Base-by-base conservation (phyloP, 2,888 invertebrate genomes). In the Acleris emargana region DNA sequence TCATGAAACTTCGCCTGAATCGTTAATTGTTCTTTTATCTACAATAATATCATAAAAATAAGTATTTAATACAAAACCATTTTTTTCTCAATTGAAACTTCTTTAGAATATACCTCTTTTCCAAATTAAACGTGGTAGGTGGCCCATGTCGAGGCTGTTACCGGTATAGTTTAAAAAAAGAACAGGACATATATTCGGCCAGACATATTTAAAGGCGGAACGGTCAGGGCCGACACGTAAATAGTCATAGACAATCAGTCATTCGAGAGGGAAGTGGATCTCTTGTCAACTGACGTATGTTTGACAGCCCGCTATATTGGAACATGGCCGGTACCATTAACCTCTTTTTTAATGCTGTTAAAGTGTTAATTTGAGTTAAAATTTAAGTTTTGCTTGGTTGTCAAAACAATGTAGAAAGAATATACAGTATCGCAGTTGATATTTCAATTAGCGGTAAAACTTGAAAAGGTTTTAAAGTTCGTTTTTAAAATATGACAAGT, bases 301-400 rank as follows among this genome's bases (percentile, higher is more conserved):
- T 64, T 73, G 73, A 73, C 74, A 73, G 71, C 50, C 67, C 67
- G 69, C 70, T 63, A 69, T 71, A 52, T 73, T 77, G 74, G 72
- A 74, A 61, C 54, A 62, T 58, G 68, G 73, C 76, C 73, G 74
- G 70, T 57, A 52, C 66, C 68, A 64, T 69, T 73, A 71, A 69
- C 73, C 74, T 64, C 70, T 67, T 45, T 45, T 45, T 45, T 16
- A 17, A 45, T 7, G 38, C 13, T 38, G 13, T 4, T 38, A 38
- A 38, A 38, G 38, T 38, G 38, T 11, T 13, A 13, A 38, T 38
- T 38, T 38, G 5, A 13, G 38, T 1, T 38, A 4, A 4, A 32
- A 9, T 32, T 9, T 9, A 9, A 32, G 38, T 38, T 11, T 38
- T 13, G 13, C 3, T 11, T 13, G 38, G 13, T 0, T 38, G 5